phyloP scores from a whole-genome alignment of 2,113 vertebrate species.

The Cinclus mexicanus region DNA sequence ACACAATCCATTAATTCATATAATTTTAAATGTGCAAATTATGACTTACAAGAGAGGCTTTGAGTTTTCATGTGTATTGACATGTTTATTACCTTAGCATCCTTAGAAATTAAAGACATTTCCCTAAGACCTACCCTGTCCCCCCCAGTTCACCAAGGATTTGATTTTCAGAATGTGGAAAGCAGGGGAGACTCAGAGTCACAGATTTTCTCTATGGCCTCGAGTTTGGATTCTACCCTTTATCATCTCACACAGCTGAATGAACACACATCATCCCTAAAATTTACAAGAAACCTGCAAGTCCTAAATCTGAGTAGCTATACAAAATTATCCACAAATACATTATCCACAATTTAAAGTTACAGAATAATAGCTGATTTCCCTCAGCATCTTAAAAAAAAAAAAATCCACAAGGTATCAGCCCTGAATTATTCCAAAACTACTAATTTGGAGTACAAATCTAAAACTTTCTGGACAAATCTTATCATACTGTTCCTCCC shows the following conservation, averaged over 20 bases:
- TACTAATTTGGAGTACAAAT: not conserved
- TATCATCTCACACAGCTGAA: not conserved
- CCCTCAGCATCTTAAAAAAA: not conserved
- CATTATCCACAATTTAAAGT: not conserved
- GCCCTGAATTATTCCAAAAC: not conserved
- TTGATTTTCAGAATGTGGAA: not conserved
- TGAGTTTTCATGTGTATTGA: not conserved
- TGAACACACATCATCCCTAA: not conserved
- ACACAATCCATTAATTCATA: not conserved
- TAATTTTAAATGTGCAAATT: not conserved
- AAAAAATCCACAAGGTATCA: not conserved
- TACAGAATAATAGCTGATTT: not conserved
- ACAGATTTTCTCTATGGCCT: not conserved
- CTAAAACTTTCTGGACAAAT: not conserved
- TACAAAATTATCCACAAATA: not conserved
- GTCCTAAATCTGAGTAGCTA: not conserved
- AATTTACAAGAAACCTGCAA: not conserved
- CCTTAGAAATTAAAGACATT: not conserved
- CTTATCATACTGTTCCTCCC: not conserved
- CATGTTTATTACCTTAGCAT: not conserved
- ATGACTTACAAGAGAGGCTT: not conserved
- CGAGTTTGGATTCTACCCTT: not conserved
- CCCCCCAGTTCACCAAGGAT: not conserved
- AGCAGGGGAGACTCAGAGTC: not conserved
- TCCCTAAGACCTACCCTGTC: fast-evolving